phyloP scores from a whole-genome alignment of 2,797 vertebrate species.

The Pampus argenteus region DNA sequence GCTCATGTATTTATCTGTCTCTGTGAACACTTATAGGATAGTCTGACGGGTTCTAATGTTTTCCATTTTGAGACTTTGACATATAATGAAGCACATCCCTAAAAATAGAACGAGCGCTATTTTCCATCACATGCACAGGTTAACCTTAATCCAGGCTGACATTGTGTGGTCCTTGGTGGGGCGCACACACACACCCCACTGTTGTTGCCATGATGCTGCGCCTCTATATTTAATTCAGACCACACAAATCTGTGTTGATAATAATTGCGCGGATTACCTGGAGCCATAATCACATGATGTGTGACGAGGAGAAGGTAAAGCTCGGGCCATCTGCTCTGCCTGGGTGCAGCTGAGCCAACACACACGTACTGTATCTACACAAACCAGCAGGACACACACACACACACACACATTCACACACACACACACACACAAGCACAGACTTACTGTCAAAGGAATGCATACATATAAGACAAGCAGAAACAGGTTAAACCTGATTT shows the following conservation, averaged over 20 bases:
- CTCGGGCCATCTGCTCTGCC: constrained; percentile 61
- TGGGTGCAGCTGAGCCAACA: constrained; percentile 34
- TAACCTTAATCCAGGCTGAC: constrained; percentile 35
- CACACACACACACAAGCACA: constrained; percentile 3
- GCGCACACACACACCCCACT: constrained; percentile 36
- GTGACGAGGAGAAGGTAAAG: constrained; percentile 67
- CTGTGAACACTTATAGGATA: constrained; percentile 34
- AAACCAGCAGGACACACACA: constrained; percentile 4
- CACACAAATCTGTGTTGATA: constrained; percentile 53
- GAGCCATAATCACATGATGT: constrained; percentile 71
- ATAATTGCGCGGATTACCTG: constrained; percentile 68
- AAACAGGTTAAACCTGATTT: constrained; percentile 10
- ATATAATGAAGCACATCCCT: too few relatives aligned
- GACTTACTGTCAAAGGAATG: background rate
- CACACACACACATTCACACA: constrained; percentile 1
- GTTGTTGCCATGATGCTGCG: constrained; percentile 48
- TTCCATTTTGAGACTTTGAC: background rate
- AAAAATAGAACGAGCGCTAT: constrained; percentile 25
- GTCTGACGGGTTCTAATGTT: background rate
- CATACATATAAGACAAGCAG: constrained; percentile 14
- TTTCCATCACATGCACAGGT: constrained; percentile 23
- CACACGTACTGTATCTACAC: background rate
- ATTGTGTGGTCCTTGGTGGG: constrained; percentile 36
- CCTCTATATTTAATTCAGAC: constrained; percentile 66
- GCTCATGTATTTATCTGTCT: constrained; percentile 3